phyloP scores from a whole-genome alignment of 1,140 invertebrate species.

The Lerema accius region DNA sequence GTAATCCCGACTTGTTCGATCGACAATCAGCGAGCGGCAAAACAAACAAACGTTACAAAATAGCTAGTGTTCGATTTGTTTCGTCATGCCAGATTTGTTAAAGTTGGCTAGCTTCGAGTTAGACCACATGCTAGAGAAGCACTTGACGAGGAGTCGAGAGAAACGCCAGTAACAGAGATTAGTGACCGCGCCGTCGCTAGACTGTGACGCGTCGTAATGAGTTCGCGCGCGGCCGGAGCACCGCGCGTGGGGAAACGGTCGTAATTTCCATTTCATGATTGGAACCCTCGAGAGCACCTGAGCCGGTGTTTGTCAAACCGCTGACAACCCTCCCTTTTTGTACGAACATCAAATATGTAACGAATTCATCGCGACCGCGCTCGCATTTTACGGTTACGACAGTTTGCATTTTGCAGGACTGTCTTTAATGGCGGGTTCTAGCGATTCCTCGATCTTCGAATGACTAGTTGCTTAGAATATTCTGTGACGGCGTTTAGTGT shows the following conservation, averaged over 20 bases:
- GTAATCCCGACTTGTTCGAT: constrained; percentile 54
- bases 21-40: constrained; percentile 51
- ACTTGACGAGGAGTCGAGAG: constrained; percentile 10
- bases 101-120: constrained; percentile 26
- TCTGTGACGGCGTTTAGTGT: constrained; percentile 13
- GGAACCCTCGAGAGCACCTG: constrained; percentile 64
- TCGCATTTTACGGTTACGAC: constrained; percentile 40
- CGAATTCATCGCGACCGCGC: constrained; percentile 50
- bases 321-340: constrained; percentile 55
- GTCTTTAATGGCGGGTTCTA: constrained; percentile 23
- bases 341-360: constrained; percentile 70
- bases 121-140: constrained; percentile 5
- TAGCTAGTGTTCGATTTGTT: constrained; percentile 61
- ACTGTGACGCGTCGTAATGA: constrained; percentile 33
- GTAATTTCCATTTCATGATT: constrained; percentile 76
- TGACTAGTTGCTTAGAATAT: constrained; percentile 27
- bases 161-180: constrained; percentile 20
- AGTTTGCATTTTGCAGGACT: constrained; percentile 33
- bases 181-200: constrained; percentile 27
- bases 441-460: constrained; percentile 23
- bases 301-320: constrained; percentile 58
- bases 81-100: constrained; percentile 61
- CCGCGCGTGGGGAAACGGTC: constrained; percentile 36
- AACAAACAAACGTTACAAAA: constrained; percentile 64
- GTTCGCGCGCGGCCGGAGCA: constrained; percentile 30